A percentile compares a stretch with the other conserved stretches of the same genome.
phyloP scores from a whole-genome alignment of 2,888 invertebrate genomes.

The Callyntrura guangdongensis region DNA sequence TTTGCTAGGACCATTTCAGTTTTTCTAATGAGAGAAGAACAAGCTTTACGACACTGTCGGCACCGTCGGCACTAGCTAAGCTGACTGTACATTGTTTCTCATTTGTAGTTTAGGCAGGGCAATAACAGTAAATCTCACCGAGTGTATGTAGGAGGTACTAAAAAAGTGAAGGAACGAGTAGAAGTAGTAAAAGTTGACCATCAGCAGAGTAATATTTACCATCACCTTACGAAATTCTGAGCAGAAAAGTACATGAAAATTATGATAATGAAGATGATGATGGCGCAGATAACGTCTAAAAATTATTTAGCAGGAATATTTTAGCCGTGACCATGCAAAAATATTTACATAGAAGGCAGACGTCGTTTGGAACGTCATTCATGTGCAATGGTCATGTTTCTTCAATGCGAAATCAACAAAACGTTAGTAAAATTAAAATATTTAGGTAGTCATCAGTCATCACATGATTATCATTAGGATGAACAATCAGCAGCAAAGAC shows the following conservation, averaged over 20 bases:
- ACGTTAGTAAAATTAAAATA: neutral
- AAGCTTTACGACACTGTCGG: conserved; percentile 63
- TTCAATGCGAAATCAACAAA: neutral
- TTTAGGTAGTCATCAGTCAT: neutral
- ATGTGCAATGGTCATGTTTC: neutral
- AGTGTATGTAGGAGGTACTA: conserved; percentile 26
- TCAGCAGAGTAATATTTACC: conserved; percentile 16
- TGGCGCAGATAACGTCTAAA: neutral
- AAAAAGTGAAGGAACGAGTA: neutral
- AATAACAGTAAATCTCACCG: conserved; percentile 73
- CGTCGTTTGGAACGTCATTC: neutral
- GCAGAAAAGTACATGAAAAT: conserved; percentile 25
- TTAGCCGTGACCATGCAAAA: neutral
- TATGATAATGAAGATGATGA: neutral
- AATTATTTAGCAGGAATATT: neutral
- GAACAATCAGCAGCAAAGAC: neutral
- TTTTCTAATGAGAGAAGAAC: conserved; percentile 60
- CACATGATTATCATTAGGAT: neutral
- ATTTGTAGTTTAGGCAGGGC: conserved; percentile 23
- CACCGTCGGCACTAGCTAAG: conserved; percentile 56
- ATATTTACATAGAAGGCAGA: conserved; percentile 13
- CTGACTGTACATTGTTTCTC: conserved; percentile 14
- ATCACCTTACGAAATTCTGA: conserved; percentile 43
- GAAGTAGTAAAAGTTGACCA: conserved; percentile 22
- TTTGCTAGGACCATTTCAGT: conserved; percentile 28